These are phyloP conservation scores for Cryptoprocta ferox DNA, from an alignment of 2,797 vertebrate genomes.

Conservation along the genomic window DNA sequence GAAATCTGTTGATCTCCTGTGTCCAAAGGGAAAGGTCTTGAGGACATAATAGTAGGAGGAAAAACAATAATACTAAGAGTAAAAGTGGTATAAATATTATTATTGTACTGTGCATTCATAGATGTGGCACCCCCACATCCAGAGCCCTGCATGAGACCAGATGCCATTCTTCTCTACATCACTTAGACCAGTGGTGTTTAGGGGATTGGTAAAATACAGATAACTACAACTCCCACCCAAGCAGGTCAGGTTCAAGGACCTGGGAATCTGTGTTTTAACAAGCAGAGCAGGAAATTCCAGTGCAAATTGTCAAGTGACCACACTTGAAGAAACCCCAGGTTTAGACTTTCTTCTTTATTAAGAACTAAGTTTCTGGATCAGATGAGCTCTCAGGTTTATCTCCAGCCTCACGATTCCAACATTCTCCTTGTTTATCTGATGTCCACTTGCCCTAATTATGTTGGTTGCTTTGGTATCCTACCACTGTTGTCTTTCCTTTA, in stretches of 20 bases:
- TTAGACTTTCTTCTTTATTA: conserved; percentile 10
- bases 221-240: neutral
- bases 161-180: neutral
- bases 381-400: conserved; percentile 39
- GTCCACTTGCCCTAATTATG: neutral
- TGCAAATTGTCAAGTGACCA: neutral
- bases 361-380: neutral
- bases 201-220: neutral
- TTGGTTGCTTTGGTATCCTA: neutral
- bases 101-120: neutral
- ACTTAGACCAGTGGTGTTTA: neutral
- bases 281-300: neutral
- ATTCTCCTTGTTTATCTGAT: neutral
- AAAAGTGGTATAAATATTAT: neutral
- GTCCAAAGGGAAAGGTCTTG: neutral
- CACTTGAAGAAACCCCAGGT: neutral
- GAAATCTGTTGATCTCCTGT: neutral
- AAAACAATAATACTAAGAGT: too few relatives aligned
- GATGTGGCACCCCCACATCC: too few relatives aligned
- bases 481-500: conserved; percentile 26
- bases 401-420: neutral
- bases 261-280: neutral
- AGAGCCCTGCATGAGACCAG: neutral
- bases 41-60: neutral
- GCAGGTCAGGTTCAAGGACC: neutral